phyloP scores from a whole-genome alignment of 2,113 vertebrate species.

The Tachysurus fulvidraco region DNA sequence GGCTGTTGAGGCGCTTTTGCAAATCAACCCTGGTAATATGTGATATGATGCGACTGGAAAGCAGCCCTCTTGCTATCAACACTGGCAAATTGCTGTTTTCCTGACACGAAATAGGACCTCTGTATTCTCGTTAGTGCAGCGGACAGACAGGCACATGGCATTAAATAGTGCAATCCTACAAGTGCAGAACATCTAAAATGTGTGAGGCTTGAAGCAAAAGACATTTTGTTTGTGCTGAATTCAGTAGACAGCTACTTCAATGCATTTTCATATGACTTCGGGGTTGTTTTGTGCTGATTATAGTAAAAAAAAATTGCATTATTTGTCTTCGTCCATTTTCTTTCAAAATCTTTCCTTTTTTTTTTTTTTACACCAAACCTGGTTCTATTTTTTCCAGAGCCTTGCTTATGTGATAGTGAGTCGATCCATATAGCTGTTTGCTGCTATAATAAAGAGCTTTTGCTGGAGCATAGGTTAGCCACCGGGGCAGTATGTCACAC shows the following conservation, averaged over 20 bases:
- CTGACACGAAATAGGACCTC: conserved; percentile 66
- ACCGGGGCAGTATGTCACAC: conserved; percentile 48
- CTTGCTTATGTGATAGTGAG: neutral
- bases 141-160: conserved; percentile 53
- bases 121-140: conserved; percentile 66
- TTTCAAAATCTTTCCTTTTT: neutral
- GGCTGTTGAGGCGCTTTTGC: conserved; percentile 82
- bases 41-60: conserved; percentile 69
- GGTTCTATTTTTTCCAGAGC: neutral
- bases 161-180: conserved; percentile 19
- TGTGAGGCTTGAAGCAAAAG: conserved; percentile 11
- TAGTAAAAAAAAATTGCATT: conserved; percentile 1
- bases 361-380: neutral
- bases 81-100: conserved; percentile 73
- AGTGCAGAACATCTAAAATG: conserved; percentile 34
- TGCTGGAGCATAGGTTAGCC: conserved; percentile 52
- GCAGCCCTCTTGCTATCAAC: conserved; percentile 54
- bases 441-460: conserved; percentile 42
- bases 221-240: neutral
- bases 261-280: conserved; percentile 10
- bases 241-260: neutral
- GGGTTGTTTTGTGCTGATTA: conserved; percentile 19
- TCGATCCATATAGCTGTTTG: conserved; percentile 2
- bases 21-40: conserved; percentile 78
- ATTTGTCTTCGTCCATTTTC: neutral